Conservation (phyloP, 2,888 invertebrate genomes). For the Dasysyrphus tricinctus region DNA sequence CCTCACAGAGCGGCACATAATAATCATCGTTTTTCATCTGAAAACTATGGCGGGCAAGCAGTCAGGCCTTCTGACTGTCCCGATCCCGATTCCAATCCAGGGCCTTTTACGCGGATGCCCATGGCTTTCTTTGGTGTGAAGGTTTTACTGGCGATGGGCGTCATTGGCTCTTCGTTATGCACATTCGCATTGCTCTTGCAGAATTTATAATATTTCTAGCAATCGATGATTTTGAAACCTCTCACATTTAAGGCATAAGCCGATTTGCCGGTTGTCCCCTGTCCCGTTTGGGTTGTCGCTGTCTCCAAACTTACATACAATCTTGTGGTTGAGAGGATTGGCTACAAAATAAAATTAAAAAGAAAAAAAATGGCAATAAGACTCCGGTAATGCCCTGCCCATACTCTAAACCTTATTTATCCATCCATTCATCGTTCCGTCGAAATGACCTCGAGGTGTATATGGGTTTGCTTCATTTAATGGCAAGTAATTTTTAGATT, state of each 20-base stretch:
- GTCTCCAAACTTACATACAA: not conserved
- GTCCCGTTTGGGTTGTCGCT: constrained; percentile 15
- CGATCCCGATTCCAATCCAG: constrained; percentile 17
- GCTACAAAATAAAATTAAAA: no score
- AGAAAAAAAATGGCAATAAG: constrained; percentile 33
- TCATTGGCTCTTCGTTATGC: constrained; percentile 74
- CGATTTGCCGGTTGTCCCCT: constrained; percentile 36
- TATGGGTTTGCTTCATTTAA: constrained; percentile 73
- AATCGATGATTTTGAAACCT: constrained; percentile 74
- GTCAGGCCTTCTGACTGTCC: constrained; percentile 38
- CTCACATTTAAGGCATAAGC: constrained; percentile 59
- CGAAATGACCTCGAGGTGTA: constrained; percentile 74
- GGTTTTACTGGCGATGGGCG: constrained; percentile 70
- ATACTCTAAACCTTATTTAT: constrained; percentile 74
- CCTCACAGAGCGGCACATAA: constrained; percentile 64
- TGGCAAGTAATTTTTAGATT: constrained; percentile 71
- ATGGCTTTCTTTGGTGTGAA: constrained; percentile 73
- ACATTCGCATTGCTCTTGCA: constrained; percentile 67
- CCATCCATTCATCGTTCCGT: constrained; percentile 73
- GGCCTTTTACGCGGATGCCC: constrained; percentile 63
- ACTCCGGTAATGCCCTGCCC: constrained; percentile 62
- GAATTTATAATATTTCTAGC: constrained; percentile 75
- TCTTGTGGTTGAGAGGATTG: constrained; percentile 48
- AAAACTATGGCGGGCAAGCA: constrained; percentile 67
- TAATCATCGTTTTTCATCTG: constrained; percentile 76